Evolutionary conservation across 2,888 invertebrate species (phyloP).

Genomic region (Hirtodrosophila duncani): DNA sequence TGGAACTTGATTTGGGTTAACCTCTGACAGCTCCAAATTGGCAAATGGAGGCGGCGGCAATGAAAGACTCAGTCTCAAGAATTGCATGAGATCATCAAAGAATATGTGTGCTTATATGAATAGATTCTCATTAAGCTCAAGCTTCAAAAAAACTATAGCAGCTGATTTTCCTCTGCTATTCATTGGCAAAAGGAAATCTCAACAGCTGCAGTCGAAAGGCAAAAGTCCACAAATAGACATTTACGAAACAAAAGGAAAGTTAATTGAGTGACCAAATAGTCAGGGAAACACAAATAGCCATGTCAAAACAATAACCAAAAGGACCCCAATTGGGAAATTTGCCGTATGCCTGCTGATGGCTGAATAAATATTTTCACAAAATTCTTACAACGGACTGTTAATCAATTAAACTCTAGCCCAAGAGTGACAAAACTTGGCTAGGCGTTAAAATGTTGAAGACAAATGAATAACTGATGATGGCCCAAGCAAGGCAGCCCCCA

Average conservation of each 20-base stretch:
- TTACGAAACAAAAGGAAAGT: slow-evolving; percentile 58
- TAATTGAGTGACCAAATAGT: slow-evolving; percentile 49
- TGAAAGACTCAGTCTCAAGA: too few relatives aligned
- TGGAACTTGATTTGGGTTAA: slow-evolving; percentile 27
- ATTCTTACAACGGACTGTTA: too few relatives aligned
- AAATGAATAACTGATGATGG: slow-evolving; percentile 71
- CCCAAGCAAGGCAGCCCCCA: too few relatives aligned
- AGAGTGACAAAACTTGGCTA: slow-evolving; percentile 33
- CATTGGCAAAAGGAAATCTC: slow-evolving; percentile 41
- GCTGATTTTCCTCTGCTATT: slow-evolving; percentile 5
- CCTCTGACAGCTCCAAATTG: slow-evolving; percentile 36
- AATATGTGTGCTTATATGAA: too few relatives aligned
- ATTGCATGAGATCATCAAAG: too few relatives aligned
- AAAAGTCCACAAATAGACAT: slow-evolving; percentile 17
- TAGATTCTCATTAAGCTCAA: too few relatives aligned
- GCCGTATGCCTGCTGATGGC: background rate
- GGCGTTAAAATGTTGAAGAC: slow-evolving; percentile 47
- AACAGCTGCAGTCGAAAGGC: slow-evolving; percentile 48
- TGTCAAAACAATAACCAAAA: slow-evolving; percentile 28
- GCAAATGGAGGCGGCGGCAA: too few relatives aligned
- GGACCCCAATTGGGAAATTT: too few relatives aligned
- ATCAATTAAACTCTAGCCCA: slow-evolving; percentile 28
- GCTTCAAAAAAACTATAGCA: too few relatives aligned
- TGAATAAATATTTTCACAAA: too few relatives aligned
- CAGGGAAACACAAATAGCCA: too few relatives aligned